Evolutionary conservation across 2,113 vertebrate species (phyloP).

Genomic region (Microtus oregoni): DNA sequence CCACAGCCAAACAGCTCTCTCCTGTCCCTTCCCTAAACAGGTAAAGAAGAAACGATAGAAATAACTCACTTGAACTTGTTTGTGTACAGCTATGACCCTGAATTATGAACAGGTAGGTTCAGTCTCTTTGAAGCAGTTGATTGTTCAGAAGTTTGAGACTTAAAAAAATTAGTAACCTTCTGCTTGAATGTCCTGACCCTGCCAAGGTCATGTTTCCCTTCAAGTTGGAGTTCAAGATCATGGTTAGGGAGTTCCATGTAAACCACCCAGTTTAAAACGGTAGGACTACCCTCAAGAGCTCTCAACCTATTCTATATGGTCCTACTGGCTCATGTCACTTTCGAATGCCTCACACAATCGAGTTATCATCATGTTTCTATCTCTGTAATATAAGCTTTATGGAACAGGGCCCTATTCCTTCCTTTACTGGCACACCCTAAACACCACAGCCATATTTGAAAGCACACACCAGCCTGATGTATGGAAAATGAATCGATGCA

Average conservation of each 20-base stretch:
- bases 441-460: neutral
- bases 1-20: neutral
- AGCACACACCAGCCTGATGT: neutral
- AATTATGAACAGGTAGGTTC: neutral
- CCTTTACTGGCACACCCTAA: neutral
- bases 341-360: neutral
- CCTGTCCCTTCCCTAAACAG: conserved; percentile 7
- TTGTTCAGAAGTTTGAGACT: neutral
- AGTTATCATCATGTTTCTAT: neutral
- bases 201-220: neutral
- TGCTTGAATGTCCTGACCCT: neutral
- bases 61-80: neutral
- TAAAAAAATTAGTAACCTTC: neutral
- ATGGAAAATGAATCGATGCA: neutral
- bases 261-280: neutral
- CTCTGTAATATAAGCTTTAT: neutral
- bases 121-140: neutral
- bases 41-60: neutral
- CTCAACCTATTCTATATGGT: neutral
- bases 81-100: neutral
- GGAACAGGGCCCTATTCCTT: neutral
- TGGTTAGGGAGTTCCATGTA: neutral
- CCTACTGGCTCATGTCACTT: neutral
- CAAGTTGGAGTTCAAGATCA: neutral
- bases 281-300: neutral